Base-by-base conservation (phyloP, 1,140 invertebrate genomes). In the Pygmarrhopalites habei region DNA sequence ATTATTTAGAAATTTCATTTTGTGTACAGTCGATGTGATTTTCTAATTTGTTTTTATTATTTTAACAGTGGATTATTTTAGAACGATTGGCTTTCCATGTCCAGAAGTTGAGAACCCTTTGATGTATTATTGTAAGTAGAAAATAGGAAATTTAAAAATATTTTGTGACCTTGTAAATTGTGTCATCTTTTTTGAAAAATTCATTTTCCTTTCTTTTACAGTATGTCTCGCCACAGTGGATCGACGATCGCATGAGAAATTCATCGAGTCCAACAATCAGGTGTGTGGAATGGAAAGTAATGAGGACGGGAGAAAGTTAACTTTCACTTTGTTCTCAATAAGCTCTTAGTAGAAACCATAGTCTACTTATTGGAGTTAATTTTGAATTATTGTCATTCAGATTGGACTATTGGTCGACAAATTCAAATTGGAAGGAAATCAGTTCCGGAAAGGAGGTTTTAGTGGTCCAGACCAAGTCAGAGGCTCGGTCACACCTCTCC, bases 61-160 rank as follows among this genome's bases (percentile, higher is more conserved):
- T n/a, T n/a, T n/a, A n/a, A n/a, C n/a, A n/a, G n/a, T 95, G 46
- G 90, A 94, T 70, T 95, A 95, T 73, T 95, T 94, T 74, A 84
- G 88, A 35, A 86, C 84, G 49, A 91, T 95, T 68, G 91, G 91
- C 10, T 95, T 94, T 73, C 90, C 92, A 0, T 95, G 92, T 77
- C 91, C 91, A 1, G 88, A 93, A 74, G 75, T 93, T 46, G 91
- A 94, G 75, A 94, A 94, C 75, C 91, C 91, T 0, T 77, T 95
- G 0, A 94, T 93, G 89, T 95, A 94, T 77, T 94, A 94, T 75
- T 77, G 88, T 90, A 80, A 85, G 88, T 83, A 15, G 14, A 32
- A 39, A n/a, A n/a, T n/a, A n/a, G n/a, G n/a, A n/a, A n/a, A n/a
- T n/a, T n/a, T n/a, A n/a, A n/a, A n/a, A n/a, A n/a, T n/a, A n/a